Conservation (phyloP, 2,888 invertebrate genomes). For the Sarcophaga caerulescens region DNA sequence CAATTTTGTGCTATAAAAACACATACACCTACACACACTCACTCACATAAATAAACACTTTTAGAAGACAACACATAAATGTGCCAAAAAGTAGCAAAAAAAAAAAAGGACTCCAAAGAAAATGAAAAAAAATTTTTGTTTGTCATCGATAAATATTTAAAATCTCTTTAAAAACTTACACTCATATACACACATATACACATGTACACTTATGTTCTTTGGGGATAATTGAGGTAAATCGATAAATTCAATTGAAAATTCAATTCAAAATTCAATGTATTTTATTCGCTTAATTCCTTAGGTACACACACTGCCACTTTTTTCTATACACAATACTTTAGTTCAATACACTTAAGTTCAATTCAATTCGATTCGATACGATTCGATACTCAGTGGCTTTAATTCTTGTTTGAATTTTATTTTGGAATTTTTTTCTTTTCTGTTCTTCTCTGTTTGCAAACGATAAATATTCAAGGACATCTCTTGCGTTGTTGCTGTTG, state of each 20-base stretch:
- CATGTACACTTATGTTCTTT: background rate
- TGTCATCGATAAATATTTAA: background rate
- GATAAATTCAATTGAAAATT: slow-evolving; percentile 19
- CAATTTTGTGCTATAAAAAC: slow-evolving; percentile 23
- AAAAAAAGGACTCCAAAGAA: background rate
- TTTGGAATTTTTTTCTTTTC: slow-evolving; percentile 6
- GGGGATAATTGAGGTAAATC: background rate
- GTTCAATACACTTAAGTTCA: background rate
- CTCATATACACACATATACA: background rate
- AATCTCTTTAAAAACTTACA: background rate
- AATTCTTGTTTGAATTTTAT: slow-evolving; percentile 10
- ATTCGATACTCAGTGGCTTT: background rate
- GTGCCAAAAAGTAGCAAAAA: background rate
- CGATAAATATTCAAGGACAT: slow-evolving; percentile 22
- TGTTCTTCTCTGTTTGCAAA: background rate
- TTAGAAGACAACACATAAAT: background rate
- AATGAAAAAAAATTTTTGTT: background rate
- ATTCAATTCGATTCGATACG: background rate
- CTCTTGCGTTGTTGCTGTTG: background rate
- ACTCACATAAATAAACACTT: slow-evolving; percentile 8
- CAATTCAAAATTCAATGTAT: background rate
- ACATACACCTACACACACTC: slow-evolving; percentile 32
- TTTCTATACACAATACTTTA: too few relatives aligned
- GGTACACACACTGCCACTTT: too few relatives aligned
- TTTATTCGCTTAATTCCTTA: too few relatives aligned